A percentile compares a stretch with the other conserved stretches of the same genome.
These are phyloP conservation scores for Antennarius maculatus DNA, from an alignment of 2,797 vertebrate species.

Conservation along the genomic window DNA sequence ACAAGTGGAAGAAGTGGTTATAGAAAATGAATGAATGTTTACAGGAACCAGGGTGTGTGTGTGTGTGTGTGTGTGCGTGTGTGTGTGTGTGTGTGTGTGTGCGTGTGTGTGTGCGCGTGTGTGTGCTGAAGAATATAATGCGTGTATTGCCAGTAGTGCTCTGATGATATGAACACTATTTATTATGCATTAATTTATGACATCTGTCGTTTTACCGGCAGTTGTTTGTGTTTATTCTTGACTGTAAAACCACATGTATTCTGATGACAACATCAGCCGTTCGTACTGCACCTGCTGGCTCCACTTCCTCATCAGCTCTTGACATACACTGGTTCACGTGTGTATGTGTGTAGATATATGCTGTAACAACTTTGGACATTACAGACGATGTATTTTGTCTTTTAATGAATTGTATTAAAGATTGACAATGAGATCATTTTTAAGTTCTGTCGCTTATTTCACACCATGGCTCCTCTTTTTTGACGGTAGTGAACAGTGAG, in stretches of 20 bases:
- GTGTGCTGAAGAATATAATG: constrained; percentile 1
- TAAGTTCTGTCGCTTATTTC: constrained; percentile 1
- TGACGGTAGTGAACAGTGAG: not conserved
- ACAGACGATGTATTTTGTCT: constrained; percentile 1
- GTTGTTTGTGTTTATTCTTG: not conserved
- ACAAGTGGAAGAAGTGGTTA: too few species aligned
- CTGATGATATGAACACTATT: constrained; percentile 1
- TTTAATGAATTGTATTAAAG: constrained; percentile 45
- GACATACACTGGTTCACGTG: constrained; percentile 6
- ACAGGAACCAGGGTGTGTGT: too few species aligned
- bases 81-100: too few species aligned
- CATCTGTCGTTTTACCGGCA: not conserved
- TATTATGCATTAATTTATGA: constrained; percentile 5
- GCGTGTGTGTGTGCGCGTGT: too few species aligned
- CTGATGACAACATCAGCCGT: not conserved
- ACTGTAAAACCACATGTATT: not conserved
- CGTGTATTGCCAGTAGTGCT: constrained; percentile 14
- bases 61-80: too few species aligned
- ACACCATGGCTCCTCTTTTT: not conserved
- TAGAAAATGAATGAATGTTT: too few species aligned
- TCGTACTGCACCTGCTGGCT: not conserved
- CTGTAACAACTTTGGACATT: constrained; percentile 28
- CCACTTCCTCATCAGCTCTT: constrained; percentile 4
- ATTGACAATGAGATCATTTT: not conserved
- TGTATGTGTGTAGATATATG: constrained; percentile 7